Conservation (phyloP, 2,113 vertebrate genomes). For the Xiphorhynchus elegans region DNA sequence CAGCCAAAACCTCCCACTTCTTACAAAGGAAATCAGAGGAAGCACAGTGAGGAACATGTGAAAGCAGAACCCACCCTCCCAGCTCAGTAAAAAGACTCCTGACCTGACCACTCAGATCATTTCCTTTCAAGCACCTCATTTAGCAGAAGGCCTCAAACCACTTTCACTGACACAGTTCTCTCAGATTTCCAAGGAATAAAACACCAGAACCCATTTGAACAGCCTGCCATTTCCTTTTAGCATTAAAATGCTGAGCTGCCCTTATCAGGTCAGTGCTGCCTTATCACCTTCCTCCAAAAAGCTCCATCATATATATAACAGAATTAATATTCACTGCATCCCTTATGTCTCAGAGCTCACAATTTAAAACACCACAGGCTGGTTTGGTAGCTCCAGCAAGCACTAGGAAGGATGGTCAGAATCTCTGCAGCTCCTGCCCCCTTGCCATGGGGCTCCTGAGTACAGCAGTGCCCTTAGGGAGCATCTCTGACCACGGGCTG, state of each 20-base stretch:
- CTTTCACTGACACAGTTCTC: background rate
- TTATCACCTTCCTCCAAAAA: background rate
- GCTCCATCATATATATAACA: background rate
- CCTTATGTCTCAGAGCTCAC: background rate
- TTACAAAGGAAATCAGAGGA: background rate
- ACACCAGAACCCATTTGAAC: background rate
- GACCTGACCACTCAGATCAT: background rate
- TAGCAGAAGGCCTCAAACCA: background rate
- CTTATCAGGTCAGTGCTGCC: background rate
- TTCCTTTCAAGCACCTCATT: background rate
- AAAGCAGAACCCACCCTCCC: background rate
- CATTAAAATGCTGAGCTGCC: background rate
- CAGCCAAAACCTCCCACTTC: background rate
- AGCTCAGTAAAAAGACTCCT: background rate
- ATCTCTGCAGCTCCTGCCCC: background rate
- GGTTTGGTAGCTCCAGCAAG: background rate
- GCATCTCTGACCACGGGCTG: accelerated
- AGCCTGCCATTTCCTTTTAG: background rate
- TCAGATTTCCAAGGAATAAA: background rate
- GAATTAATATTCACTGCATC: background rate
- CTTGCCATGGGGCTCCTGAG: background rate
- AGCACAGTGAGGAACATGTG: background rate
- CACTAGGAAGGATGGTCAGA: background rate
- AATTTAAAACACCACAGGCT: background rate
- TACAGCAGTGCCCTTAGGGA: background rate